Percentiles rank a stretch among this genome's conserved stretches.
These are phyloP conservation scores for Apotomis betuletana DNA, from an alignment of 2,888 invertebrate species.

Conservation along the genomic window DNA sequence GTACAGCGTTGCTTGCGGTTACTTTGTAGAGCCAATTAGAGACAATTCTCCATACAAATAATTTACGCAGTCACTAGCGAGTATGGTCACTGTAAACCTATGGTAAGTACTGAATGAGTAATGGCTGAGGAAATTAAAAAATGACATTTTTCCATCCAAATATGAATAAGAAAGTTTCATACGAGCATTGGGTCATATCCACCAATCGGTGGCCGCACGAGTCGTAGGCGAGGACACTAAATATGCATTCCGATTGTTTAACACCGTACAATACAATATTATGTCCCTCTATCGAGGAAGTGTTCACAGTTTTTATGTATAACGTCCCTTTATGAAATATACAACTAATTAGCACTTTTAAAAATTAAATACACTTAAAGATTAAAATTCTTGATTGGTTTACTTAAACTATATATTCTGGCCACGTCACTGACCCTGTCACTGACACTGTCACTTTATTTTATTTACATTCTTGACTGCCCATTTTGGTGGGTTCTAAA, in stretches of 20 bases:
- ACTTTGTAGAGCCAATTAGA: too few species aligned
- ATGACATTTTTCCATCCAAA: too few species aligned
- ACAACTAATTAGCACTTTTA: not conserved
- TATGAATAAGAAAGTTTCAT: too few species aligned
- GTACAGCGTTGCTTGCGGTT: too few species aligned
- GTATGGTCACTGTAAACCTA: too few species aligned
- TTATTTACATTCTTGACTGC: slow-evolving; percentile 56
- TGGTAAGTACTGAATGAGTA: too few species aligned
- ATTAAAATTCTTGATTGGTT: slow-evolving; percentile 13
- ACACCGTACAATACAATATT: too few species aligned
- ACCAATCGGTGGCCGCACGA: not conserved
- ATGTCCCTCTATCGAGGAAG: too few species aligned
- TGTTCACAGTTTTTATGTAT: too few species aligned
- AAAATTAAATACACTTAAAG: not conserved
- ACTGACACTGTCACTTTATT: slow-evolving; percentile 36
- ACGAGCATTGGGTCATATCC: not conserved
- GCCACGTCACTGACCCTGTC: not conserved
- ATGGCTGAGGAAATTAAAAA: too few species aligned
- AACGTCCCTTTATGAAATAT: slow-evolving; percentile 3
- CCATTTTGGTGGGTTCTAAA: slow-evolving; percentile 56
- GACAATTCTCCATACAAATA: too few species aligned
- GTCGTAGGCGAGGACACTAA: not conserved
- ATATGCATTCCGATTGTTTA: not conserved
- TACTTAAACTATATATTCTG: slow-evolving; percentile 33
- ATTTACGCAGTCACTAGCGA: too few species aligned